These are phyloP conservation scores for Papilio gigon DNA, from an alignment of 2,888 invertebrate genomes.

Conservation along the genomic window DNA sequence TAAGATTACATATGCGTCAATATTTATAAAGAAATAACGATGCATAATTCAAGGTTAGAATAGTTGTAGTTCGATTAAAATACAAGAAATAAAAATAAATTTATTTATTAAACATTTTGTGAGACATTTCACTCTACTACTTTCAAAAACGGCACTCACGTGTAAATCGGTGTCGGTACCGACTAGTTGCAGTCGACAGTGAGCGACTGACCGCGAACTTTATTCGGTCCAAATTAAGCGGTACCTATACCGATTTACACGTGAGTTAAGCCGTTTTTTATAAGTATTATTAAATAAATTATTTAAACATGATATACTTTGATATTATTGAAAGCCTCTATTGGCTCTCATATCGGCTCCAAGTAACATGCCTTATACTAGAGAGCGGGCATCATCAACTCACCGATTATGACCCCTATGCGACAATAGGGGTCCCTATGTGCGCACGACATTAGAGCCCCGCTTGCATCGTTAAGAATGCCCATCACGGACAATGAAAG, in stretches of 20 bases:
- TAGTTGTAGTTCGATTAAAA: background rate
- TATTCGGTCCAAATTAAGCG: too few species aligned
- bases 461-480: constrained; percentile 96
- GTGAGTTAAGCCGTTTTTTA: too few species aligned
- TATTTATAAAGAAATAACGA: background rate
- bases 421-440: constrained; percentile 89
- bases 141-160: too few species aligned
- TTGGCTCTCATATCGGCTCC: constrained; percentile 67
- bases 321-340: constrained; percentile 62
- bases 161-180: too few species aligned
- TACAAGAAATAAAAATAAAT: background rate
- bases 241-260: too few species aligned
- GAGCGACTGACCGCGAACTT: too few species aligned
- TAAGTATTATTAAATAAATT: background rate
- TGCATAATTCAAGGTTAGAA: constrained; percentile 7
- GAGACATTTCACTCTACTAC: too few species aligned
- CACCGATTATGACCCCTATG: constrained; percentile 92
- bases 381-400: constrained; percentile 80
- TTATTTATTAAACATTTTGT: too few species aligned
- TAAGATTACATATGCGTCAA: background rate
- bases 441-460: constrained; percentile 96
- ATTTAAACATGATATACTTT: constrained; percentile 32
- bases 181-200: too few species aligned
- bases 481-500: constrained; percentile 92
- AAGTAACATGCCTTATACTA: constrained; percentile 69